Conservation (phyloP, 2,113 vertebrate species). For the Zeus faber region DNA sequence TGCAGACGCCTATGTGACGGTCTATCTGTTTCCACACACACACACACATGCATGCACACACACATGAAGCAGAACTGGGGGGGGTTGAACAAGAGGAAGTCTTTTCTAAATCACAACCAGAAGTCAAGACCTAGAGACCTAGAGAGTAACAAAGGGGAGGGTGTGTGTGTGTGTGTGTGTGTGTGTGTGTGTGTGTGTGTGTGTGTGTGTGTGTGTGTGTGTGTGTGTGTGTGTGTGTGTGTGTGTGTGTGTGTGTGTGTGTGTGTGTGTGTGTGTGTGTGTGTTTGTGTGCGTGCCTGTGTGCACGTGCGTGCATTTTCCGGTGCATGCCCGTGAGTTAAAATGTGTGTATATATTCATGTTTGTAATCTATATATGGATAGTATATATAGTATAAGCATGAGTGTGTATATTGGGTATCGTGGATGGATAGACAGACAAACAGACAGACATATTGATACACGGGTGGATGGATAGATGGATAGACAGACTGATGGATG, state of each 20-base stretch:
- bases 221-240: constrained; percentile 71
- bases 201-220: constrained; percentile 46
- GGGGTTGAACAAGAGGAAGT: constrained; percentile 30
- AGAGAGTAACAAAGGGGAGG: constrained; percentile 42
- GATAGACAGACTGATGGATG: too few relatives aligned
- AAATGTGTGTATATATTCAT: too few relatives aligned
- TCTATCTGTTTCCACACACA: constrained; percentile 32
- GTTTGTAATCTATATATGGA: too few relatives aligned
- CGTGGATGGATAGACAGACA: too few relatives aligned
- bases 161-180: constrained; percentile 8
- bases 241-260: constrained; percentile 73
- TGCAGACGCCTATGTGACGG: constrained; percentile 41
- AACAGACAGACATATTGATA: too few relatives aligned
- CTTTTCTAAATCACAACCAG: constrained; percentile 64
- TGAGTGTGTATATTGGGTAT: too few relatives aligned
- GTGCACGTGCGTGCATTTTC: constrained; percentile 14
- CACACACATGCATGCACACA: constrained; percentile 7
- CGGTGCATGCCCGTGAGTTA: too few relatives aligned
- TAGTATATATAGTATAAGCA: too few relatives aligned
- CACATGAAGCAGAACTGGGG: not conserved
- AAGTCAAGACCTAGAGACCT: constrained; percentile 48
- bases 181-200: constrained; percentile 13
- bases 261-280: constrained; percentile 2
- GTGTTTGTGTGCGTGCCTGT: too few relatives aligned
- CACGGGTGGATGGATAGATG: too few relatives aligned